Conservation (phyloP, 2,113 vertebrate species). For the Diadophis punctatus region DNA sequence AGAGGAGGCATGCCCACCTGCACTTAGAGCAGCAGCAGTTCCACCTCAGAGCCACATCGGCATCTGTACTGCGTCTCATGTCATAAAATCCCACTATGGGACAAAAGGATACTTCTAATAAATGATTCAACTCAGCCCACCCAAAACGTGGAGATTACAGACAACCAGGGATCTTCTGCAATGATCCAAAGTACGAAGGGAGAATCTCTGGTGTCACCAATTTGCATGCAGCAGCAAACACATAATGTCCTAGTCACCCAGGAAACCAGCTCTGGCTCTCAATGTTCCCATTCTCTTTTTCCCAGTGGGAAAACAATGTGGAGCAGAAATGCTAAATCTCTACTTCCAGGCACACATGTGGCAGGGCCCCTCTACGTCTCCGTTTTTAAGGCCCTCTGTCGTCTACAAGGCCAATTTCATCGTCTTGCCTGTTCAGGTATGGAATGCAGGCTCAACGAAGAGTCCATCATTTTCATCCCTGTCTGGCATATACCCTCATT, state of each 20-base stretch:
- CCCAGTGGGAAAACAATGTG: not conserved
- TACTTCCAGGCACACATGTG: slow-evolving; percentile 27
- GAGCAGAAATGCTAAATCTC: slow-evolving; percentile 16
- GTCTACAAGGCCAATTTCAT: slow-evolving; percentile 1
- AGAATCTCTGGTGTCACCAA: slow-evolving; percentile 31
- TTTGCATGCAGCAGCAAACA: slow-evolving; percentile 3
- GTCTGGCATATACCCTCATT: not conserved
- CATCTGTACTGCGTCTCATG: slow-evolving; percentile 28
- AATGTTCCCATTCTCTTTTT: not conserved
- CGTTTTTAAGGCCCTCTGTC: slow-evolving; percentile 37
- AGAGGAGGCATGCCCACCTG: slow-evolving; percentile 16
- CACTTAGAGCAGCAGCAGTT: not conserved
- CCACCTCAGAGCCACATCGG: slow-evolving; percentile 16
- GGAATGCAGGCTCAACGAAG: slow-evolving; percentile 28
- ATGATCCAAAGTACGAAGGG: slow-evolving; percentile 20
- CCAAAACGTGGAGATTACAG: not conserved
- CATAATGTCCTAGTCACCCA: not conserved
- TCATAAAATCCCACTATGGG: slow-evolving; percentile 32
- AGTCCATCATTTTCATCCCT: slow-evolving; percentile 5
- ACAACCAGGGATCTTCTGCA: slow-evolving; percentile 34
- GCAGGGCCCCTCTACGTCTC: slow-evolving; percentile 25
- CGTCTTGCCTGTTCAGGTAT: slow-evolving; percentile 27
- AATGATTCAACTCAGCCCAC: not conserved
- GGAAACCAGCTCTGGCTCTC: not conserved
- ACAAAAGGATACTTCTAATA: slow-evolving; percentile 1